Percentiles rank a stretch among this genome's conserved stretches.
Evolutionary conservation across 2,797 vertebrate species (phyloP).

Genomic region (Hyperoplus immaculatus): DNA sequence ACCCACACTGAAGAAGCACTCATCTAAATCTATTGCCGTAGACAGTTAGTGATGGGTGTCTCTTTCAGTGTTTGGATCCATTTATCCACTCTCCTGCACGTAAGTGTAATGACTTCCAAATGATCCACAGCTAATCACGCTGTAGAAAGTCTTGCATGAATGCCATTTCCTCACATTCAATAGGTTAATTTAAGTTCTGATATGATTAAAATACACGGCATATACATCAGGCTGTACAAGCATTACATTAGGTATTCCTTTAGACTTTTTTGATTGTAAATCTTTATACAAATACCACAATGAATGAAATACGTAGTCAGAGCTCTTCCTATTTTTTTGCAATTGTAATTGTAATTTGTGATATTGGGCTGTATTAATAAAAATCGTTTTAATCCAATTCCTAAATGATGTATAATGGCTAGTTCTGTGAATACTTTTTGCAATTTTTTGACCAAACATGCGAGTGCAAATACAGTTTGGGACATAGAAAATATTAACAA

Average conservation of each 20-base stretch:
- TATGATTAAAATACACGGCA: neutral
- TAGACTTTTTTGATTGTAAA: neutral
- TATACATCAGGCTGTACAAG: neutral
- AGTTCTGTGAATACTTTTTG: neutral
- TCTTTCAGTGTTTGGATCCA: slow-evolving; percentile 19
- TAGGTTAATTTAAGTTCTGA: neutral
- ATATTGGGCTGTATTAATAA: too few species aligned
- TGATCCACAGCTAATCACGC: neutral
- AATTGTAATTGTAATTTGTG: too few species aligned
- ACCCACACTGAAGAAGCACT: slow-evolving; percentile 41
- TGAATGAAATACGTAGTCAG: neutral
- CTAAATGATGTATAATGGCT: too few species aligned
- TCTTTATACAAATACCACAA: neutral
- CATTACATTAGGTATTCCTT: neutral
- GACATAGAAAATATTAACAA: too few species aligned
- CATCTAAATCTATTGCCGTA: slow-evolving; percentile 52
- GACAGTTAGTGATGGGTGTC: slow-evolving; percentile 5
- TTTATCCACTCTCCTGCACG: slow-evolving; percentile 27
- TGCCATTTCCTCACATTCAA: neutral
- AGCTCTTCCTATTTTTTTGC: too few species aligned
- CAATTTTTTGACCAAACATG: neutral
- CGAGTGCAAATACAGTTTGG: neutral
- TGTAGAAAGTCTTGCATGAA: neutral
- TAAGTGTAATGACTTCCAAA: neutral
- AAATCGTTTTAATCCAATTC: too few species aligned